Conservation (phyloP, 2,888 invertebrate species). For the Oscheius sp. region DNA sequence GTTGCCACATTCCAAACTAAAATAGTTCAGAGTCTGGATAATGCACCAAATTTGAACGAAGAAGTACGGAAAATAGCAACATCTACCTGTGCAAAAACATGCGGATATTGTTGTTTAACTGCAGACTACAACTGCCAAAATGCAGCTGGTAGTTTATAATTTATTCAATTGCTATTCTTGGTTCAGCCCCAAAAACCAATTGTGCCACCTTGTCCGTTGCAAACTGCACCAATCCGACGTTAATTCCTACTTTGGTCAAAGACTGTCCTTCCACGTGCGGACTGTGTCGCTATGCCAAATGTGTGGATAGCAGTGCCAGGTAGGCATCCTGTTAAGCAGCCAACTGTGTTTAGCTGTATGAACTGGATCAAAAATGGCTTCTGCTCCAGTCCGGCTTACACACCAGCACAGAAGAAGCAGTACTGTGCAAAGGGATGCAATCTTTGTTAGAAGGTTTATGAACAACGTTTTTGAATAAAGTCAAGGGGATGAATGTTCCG, state of each 20-base stretch:
- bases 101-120: slow-evolving; percentile 8
- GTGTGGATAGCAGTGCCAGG: slow-evolving; percentile 11
- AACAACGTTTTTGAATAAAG: too few species aligned
- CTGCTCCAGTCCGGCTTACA: slow-evolving; percentile 1
- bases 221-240: background rate
- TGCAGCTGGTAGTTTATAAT: background rate
- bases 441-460: background rate
- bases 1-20: background rate
- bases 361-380: slow-evolving; percentile 16
- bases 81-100: slow-evolving; percentile 2
- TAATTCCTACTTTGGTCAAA: background rate
- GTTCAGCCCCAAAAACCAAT: slow-evolving; percentile 2
- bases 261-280: slow-evolving; percentile 18
- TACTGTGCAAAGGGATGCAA: slow-evolving; percentile 14
- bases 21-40: slow-evolving; percentile 3
- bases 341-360: slow-evolving; percentile 5
- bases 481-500: too few species aligned
- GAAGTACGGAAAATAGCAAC: background rate
- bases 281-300: background rate
- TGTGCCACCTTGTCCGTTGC: background rate
- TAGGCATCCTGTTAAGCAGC: background rate
- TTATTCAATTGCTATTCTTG: background rate
- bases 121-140: slow-evolving; percentile 13
- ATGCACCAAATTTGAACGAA: background rate
- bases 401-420: background rate